Evolutionary conservation across 2,797 vertebrate genomes (phyloP).

Genomic region (Phataginus tricuspis): DNA sequence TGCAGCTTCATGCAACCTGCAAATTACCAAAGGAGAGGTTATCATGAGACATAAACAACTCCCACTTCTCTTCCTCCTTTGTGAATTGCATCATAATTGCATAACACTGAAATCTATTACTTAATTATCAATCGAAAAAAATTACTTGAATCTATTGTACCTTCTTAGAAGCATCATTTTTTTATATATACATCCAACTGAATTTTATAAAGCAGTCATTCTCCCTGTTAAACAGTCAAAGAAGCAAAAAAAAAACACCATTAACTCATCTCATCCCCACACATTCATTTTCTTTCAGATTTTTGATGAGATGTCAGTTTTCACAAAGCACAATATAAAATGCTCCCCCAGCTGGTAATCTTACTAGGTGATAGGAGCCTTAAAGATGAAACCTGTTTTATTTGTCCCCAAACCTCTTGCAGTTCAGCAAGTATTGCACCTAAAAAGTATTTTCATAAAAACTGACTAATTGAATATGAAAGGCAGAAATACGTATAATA

Average conservation of each 20-base stretch:
- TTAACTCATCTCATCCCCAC: not conserved
- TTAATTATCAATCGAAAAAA: conserved; percentile 60
- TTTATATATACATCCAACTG: not conserved
- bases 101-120: conserved; percentile 56
- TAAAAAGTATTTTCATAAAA: conserved; percentile 17
- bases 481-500: conserved; percentile 70
- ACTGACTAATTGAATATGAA: not conserved
- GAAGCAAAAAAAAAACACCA: not conserved
- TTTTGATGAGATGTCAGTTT: not conserved
- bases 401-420: not conserved
- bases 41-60: conserved; percentile 78
- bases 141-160: not conserved
- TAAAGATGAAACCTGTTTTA: not conserved
- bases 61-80: conserved; percentile 71
- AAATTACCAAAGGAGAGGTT: conserved; percentile 84
- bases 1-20: conserved; percentile 95
- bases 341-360: not conserved
- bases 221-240: not conserved
- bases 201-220: conserved; percentile 6
- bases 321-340: conserved; percentile 18
- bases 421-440: not conserved
- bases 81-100: conserved; percentile 84
- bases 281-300: not conserved
- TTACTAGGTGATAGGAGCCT: not conserved
- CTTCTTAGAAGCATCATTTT: conserved; percentile 14